phyloP scores from a whole-genome alignment of 2,888 invertebrate species.

The Aethes cnicana region DNA sequence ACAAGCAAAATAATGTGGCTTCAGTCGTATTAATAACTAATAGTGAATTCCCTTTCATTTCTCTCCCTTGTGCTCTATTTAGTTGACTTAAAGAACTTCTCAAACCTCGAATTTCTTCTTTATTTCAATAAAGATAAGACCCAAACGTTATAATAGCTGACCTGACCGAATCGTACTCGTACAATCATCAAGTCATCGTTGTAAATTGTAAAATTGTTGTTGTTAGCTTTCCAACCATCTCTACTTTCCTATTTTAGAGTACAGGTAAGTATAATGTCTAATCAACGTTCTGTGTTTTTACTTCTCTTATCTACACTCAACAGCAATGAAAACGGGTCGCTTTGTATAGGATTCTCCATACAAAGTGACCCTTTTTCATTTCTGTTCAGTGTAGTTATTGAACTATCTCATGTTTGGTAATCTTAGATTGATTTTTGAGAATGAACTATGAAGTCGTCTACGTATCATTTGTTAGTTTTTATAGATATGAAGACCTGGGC shows the following conservation, averaged over 20 bases:
- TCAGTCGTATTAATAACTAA: slow-evolving; percentile 10
- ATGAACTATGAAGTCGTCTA: too few species aligned
- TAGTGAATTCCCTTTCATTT: slow-evolving; percentile 10
- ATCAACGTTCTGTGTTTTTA: neutral
- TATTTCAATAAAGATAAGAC: neutral
- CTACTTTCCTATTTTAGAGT: slow-evolving; percentile 20
- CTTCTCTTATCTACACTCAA: too few species aligned
- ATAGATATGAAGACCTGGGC: too few species aligned
- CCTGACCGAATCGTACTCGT: slow-evolving; percentile 21
- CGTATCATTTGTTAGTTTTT: too few species aligned
- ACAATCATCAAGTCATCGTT: slow-evolving; percentile 25
- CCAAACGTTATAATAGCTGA: neutral
- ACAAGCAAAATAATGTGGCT: neutral
- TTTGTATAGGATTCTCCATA: too few species aligned
- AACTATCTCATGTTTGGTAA: too few species aligned
- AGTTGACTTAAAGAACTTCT: neutral
- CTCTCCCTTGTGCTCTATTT: slow-evolving; percentile 14
- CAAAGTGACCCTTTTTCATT: too few species aligned
- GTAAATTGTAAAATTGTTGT: slow-evolving; percentile 28
- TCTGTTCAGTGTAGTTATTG: too few species aligned
- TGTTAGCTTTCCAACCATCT: slow-evolving; percentile 19
- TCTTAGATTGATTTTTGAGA: too few species aligned
- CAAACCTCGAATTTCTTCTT: neutral
- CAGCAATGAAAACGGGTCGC: too few species aligned
- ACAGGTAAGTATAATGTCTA: slow-evolving; percentile 14